Evolutionary conservation across 2,797 vertebrate species (phyloP), one percentile per base, ranked within the genome.

Genomic region (Garrulus glandarius): DNA sequence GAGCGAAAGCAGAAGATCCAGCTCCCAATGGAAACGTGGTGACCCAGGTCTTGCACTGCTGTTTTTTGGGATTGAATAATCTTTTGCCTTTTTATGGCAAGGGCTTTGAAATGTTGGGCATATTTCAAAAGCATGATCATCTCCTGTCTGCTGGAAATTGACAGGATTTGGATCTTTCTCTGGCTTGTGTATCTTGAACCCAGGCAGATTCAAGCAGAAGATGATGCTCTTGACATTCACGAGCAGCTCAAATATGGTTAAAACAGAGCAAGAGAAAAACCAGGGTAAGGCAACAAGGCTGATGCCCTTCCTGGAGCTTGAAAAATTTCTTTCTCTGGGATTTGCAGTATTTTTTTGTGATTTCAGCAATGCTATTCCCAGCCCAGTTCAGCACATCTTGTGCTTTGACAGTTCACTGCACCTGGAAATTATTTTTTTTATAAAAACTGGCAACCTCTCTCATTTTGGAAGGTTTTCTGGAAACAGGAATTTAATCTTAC

Each of bases 391-490:
- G 78, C 72, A 69, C 71, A 85, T 86, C 79, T 90, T 93, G 89
- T 92, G 61, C 69, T 95, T 89, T 94, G 94, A 94, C 94, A 95
- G 76, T 55, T 95, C 55, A 16, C 57, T 78, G 85, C 94, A 95
- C 85, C 93, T 92, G 87, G 92, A 95, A 90, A 94, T 95, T 96
- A 86, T 81, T 95, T 81, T 55, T 84, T 84, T 95, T 83, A 88
- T 71, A 88, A 90, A 91, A 93, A 41, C 79, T 86, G 87, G 87
- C 69, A 88, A 69, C 50, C 55, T 59, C 15, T 78, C 43, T 81
- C 16, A 24, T 65, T 83, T 81, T 71, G 34, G 71, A 80, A 68
- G 76, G 9, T 1, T 47, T 77, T 76, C 69, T 72, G 10, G 47
- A 67, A 85, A 46, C 0, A 0, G 1, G 29, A 29, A 15, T 94